Evolutionary conservation across 2,888 invertebrate species (phyloP).

Genomic region (Mythimna albipuncta): DNA sequence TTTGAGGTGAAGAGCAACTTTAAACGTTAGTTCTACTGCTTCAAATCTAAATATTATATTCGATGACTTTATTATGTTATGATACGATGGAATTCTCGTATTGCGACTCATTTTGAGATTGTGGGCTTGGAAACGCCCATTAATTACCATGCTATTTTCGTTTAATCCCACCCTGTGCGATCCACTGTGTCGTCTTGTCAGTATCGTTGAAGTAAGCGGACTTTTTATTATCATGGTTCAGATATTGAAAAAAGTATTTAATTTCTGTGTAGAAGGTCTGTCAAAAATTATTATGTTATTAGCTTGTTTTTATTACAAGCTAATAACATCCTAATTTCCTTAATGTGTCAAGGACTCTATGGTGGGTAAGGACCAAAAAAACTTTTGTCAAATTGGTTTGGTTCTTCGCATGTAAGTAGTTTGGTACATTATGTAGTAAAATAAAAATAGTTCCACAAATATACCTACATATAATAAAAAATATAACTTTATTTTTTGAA

Average conservation of each 20-base stretch:
- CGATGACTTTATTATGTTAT: slow-evolving; percentile 69
- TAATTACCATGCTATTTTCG: slow-evolving; percentile 87
- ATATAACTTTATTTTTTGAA: too few species aligned
- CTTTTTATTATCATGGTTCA: slow-evolving; percentile 67
- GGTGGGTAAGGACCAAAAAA: too few species aligned
- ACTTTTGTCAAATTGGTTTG: too few species aligned
- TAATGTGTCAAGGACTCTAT: too few species aligned
- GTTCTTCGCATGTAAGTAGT: too few species aligned
- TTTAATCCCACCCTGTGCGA: slow-evolving; percentile 85
- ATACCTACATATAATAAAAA: too few species aligned
- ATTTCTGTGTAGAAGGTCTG: neutral
- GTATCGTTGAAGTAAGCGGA: slow-evolving; percentile 73
- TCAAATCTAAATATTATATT: slow-evolving; percentile 63
- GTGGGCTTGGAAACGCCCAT: slow-evolving; percentile 83
- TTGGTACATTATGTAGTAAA: too few species aligned
- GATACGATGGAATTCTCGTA: slow-evolving; percentile 77
- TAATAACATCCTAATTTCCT: too few species aligned
- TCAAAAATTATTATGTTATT: too few species aligned
- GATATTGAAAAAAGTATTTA: slow-evolving; percentile 14
- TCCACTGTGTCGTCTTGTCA: slow-evolving; percentile 81
- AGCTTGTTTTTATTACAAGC: too few species aligned
- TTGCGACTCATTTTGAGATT: slow-evolving; percentile 81
- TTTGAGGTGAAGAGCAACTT: slow-evolving; percentile 22
- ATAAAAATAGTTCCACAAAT: too few species aligned
- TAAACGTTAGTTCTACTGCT: slow-evolving; percentile 12